Percentiles rank a stretch among this genome's conserved stretches.
Conservation (phyloP, 2,888 invertebrate species). For the Erpobdella octoculata region DNA sequence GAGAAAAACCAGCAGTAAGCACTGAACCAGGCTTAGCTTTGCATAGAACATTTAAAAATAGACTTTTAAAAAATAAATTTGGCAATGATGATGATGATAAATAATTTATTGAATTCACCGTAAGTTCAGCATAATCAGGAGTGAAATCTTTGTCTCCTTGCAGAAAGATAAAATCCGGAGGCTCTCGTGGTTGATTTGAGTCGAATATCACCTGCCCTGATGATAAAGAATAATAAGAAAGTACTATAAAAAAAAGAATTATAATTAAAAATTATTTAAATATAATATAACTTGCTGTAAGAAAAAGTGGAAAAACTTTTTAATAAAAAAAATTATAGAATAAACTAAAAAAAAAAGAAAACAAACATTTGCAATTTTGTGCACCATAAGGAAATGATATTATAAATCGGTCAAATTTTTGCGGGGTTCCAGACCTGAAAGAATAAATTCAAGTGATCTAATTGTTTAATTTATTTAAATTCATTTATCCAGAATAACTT, state of each 20-base stretch:
- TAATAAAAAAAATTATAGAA: constrained; percentile 28
- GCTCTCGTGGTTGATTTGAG: constrained; percentile 59
- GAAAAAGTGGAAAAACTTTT: not conserved
- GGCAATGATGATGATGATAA: too few relatives aligned
- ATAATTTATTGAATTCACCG: too few relatives aligned
- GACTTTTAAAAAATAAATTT: too few relatives aligned
- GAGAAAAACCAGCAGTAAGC: too few relatives aligned
- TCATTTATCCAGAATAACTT: too few relatives aligned
- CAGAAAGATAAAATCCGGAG: constrained; percentile 68
- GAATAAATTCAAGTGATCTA: too few relatives aligned
- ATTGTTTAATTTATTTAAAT: too few relatives aligned
- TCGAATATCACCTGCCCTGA: constrained; percentile 67
- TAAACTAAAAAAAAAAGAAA: not conserved
- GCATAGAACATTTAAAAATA: too few relatives aligned
- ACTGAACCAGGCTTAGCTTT: too few relatives aligned
- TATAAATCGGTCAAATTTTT: not conserved
- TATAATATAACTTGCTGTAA: not conserved
- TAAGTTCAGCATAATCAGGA: constrained; percentile 55
- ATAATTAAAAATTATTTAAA: not conserved
- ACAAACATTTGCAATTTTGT: not conserved
- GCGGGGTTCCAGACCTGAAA: not conserved
- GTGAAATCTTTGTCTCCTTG: constrained; percentile 61
- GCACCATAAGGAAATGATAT: not conserved
- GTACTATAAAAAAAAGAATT: too few relatives aligned
- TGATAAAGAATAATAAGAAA: too few relatives aligned